Base-by-base conservation (phyloP, 2,113 vertebrate genomes). In the Gopherus evgoodei region DNA sequence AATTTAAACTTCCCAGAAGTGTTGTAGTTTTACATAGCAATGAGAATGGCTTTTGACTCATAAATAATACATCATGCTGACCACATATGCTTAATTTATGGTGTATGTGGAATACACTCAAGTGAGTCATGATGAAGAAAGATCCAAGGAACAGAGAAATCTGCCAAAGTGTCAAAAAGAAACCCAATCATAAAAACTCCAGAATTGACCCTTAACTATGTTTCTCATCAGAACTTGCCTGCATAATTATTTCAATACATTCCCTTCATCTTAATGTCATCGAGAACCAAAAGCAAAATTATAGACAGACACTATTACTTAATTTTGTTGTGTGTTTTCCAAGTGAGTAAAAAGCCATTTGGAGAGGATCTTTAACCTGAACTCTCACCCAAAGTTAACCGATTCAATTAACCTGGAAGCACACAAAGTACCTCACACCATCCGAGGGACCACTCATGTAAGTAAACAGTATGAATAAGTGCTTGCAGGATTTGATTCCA, bases 1-100 rank as follows among this genome's bases (percentile, higher is more conserved):
- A 97, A 92, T 96, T 96, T 96, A 93, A 93, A 89, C 81, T 95
- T 92, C 79, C 76, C 83, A 88, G 92, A 94, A 93, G 54, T 85
- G 89, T 72, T 95, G 59, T 56, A 90, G 81, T 84, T 88, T 65
- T 93, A 94, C 93, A 81, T 81, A 82, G 80, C 29, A 84, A 47
- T 24, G 38, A 69, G 83, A 93, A 93, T 10, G 90, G 29, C 54
- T 93, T 89, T 69, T 93, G 62, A 62, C 76, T 95, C 54, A 85
- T 52, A 93, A 84, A 87, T 76, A 97, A 91, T 3, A 1, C 25
- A 57, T 24, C 35, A 88, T 87, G 47, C 24, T 79, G 78, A 17
- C 56, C 16, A 72, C 38, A 79, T 7, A 42, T 50, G 59, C 5
- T 89, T 94, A 90, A 90, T 76, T 97, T 84, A 93, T 56, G 7